Conservation (phyloP, 2,888 invertebrate species). For the Pocota personata region DNA sequence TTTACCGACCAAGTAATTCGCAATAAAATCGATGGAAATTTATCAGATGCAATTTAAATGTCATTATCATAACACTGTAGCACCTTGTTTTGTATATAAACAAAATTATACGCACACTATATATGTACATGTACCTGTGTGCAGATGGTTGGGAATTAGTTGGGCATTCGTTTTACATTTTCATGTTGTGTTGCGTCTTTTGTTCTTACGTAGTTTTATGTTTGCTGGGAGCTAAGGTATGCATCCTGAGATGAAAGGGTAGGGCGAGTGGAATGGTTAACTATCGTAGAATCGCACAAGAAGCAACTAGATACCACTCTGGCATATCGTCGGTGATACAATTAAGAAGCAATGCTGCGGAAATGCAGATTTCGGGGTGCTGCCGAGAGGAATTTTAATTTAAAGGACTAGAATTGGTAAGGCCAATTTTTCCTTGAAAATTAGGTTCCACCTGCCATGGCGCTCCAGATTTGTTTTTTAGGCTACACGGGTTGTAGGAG, state of each 20-base stretch:
- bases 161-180: conserved; percentile 34
- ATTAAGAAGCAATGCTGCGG: background rate
- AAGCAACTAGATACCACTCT: conserved; percentile 2
- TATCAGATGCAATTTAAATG: conserved; percentile 77
- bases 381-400: background rate
- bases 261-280: background rate
- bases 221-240: background rate
- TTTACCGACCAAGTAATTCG: conserved; percentile 54
- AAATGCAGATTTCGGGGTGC: conserved; percentile 16
- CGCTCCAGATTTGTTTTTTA: background rate
- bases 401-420: too few relatives aligned
- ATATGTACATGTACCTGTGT: background rate
- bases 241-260: background rate
- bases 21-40: conserved; percentile 58
- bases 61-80: conserved; percentile 76
- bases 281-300: conserved; percentile 4
- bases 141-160: conserved; percentile 26
- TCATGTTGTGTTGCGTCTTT: background rate
- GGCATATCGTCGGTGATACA: conserved; percentile 3
- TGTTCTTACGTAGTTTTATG: background rate
- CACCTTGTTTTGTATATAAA: conserved; percentile 62
- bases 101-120: conserved; percentile 13
- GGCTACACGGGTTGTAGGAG: too few relatives aligned
- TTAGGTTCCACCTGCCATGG: too few relatives aligned
- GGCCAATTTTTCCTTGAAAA: too few relatives aligned